Evolutionary conservation across 1,140 invertebrate species (phyloP), one percentile per base, ranked within the genome.

Genomic region (Micrasema minimum): DNA sequence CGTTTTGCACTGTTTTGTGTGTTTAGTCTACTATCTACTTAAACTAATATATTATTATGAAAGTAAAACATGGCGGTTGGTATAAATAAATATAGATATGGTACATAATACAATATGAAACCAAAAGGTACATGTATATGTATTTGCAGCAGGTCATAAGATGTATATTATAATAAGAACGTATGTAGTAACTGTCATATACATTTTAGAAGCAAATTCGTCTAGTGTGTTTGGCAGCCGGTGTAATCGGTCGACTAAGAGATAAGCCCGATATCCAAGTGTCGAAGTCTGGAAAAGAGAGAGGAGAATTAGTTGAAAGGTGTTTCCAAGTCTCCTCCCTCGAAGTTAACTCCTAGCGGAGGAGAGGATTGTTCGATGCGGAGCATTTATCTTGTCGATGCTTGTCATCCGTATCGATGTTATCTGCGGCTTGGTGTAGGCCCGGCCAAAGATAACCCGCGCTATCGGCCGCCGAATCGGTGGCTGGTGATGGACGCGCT

Each of bases 361-460:
- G 16, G 22, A 23, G 9, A 14, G 20, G 41, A 9, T 10, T 20
- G n/a, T 64, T 64, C 23, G 41, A 64, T 46, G 41, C 22, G 43
- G 59, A 4, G 59, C 6, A 23, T 64, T 46, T 46, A 64, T 64
- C 59, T 64, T 46, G 55, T 38, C 37, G 37, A 38, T 41, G 55
- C 20, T 59, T 59, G 59, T 45, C 43, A 46, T 64, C 45, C 43
- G 23, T 45, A 18, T 46, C 43, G 59, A 64, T 46, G 59, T 38
- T 46, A 46, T 46, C 55, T 38, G 59, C 38, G 43, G 41, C 59
- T 46, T 16, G 20, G 41, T 64, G 41, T 46, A 64, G 43, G 50
- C 37, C 65, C 50, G 65, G 65, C 65, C 65, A 67, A 67, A 67
- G 65, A 67, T 67, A 67, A 67, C 50, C 62, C 65, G 48, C 50